Evolutionary conservation across 2,797 vertebrate genomes (phyloP).

Genomic region (Staurois parvus): DNA sequence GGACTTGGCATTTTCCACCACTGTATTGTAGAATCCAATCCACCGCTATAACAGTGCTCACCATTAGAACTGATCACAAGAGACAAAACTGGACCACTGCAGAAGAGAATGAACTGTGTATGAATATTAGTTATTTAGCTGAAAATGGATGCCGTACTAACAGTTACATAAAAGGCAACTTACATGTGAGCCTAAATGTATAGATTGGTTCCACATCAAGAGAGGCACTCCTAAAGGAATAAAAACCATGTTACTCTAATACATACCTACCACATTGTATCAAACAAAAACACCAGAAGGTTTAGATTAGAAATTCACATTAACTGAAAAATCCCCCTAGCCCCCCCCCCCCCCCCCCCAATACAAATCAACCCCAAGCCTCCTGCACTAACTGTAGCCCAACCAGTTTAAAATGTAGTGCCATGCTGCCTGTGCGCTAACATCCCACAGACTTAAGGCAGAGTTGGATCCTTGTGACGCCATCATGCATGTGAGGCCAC

Average conservation of each 20-base stretch:
- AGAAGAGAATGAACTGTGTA: slow-evolving; percentile 6
- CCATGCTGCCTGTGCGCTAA: too few species aligned
- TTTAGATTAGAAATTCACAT: too few species aligned
- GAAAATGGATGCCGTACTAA: neutral
- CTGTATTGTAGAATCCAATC: slow-evolving; percentile 93
- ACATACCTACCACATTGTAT: too few species aligned
- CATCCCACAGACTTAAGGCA: too few species aligned
- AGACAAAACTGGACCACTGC: slow-evolving; percentile 92
- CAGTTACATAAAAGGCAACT: slow-evolving; percentile 68
- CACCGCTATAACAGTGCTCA: slow-evolving; percentile 97
- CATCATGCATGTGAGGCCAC: too few species aligned
- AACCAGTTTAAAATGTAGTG: too few species aligned
- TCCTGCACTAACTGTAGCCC: too few species aligned
- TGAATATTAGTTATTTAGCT: neutral
- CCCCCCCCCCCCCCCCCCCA: too few species aligned
- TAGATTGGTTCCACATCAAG: slow-evolving; percentile 98
- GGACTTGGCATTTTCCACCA: slow-evolving; percentile 98
- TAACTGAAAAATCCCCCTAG: too few species aligned
- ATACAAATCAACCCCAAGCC: too few species aligned
- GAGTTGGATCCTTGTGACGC: too few species aligned
- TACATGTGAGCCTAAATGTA: slow-evolving; percentile 97
- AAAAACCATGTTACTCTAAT: neutral
- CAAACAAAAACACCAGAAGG: too few species aligned
- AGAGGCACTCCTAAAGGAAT: slow-evolving; percentile 92
- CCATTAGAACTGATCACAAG: slow-evolving; percentile 91